phyloP scores from a whole-genome alignment of 2,113 vertebrate genomes.

The Sarotherodon lohbergeri region DNA sequence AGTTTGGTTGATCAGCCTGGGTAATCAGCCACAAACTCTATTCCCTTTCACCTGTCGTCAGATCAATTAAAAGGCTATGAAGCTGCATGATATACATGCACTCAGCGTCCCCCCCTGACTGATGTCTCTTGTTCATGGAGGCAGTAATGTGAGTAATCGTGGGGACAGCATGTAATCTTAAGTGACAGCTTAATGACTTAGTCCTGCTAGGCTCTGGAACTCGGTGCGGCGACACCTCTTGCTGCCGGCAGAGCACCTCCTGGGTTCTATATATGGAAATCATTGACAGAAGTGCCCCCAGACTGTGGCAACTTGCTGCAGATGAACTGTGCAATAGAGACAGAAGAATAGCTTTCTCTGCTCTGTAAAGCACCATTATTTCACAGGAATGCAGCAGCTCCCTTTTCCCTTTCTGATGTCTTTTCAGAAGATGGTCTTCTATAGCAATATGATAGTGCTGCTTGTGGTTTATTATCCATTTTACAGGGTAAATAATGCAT shows the following conservation, averaged over 20 bases:
- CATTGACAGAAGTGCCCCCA: constrained; percentile 44
- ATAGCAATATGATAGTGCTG: not conserved
- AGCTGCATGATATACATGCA: constrained; percentile 11
- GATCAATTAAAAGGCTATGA: constrained; percentile 36
- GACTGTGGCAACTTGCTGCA: constrained; percentile 41
- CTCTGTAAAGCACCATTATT: constrained; percentile 40
- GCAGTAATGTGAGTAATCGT: constrained; percentile 59
- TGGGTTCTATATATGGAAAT: constrained; percentile 63
- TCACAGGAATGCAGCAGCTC: constrained; percentile 33
- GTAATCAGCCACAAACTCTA: constrained; percentile 11
- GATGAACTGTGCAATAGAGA: constrained; percentile 35
- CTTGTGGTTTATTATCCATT: not conserved
- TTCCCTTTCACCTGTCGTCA: constrained; percentile 31
- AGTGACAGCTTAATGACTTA: constrained; percentile 70
- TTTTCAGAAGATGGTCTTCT: constrained; percentile 27
- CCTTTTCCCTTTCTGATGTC: not conserved
- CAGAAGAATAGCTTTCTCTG: constrained; percentile 38
- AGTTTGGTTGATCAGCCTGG: constrained; percentile 21
- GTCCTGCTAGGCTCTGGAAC: constrained; percentile 48
- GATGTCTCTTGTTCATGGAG: constrained; percentile 43
- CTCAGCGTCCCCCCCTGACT: constrained; percentile 31
- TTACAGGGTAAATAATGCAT: not conserved
- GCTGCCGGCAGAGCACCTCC: constrained; percentile 24
- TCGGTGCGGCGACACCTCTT: constrained; percentile 44
- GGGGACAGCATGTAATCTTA: constrained; percentile 68